Evolutionary conservation across 35 echinoderm and acorn worm genomes (phyloP).

Genomic region (Heliocidaris erythrogramma): DNA sequence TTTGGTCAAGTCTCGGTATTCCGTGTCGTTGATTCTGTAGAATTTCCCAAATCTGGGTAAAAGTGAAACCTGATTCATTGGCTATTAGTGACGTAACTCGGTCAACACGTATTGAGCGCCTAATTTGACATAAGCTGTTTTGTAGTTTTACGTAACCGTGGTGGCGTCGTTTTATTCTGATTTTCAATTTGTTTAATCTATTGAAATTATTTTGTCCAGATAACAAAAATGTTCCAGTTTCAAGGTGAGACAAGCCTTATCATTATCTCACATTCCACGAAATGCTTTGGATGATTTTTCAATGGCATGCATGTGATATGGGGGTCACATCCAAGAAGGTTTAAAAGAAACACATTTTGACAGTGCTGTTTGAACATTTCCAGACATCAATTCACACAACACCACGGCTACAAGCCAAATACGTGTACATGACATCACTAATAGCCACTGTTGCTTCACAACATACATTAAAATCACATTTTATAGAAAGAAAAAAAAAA

Average conservation of each 20-base stretch:
- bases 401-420: slow-evolving; percentile 24
- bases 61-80: slow-evolving; percentile 55
- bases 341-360: not conserved
- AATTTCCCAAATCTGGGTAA: slow-evolving; percentile 78
- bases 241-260: not conserved
- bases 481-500: not conserved
- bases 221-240: not conserved
- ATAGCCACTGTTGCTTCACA: not conserved
- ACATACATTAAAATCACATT: not conserved
- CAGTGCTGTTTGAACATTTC: not conserved
- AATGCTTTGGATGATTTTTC: not conserved
- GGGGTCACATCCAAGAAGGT: not conserved
- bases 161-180: not conserved
- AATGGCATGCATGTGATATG: not conserved
- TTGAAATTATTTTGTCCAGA: not conserved
- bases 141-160: slow-evolving; percentile 2
- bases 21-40: slow-evolving; percentile 81
- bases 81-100: slow-evolving; percentile 45
- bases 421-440: slow-evolving; percentile 37
- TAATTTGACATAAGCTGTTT: not conserved
- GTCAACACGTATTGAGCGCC: slow-evolving; percentile 28
- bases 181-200: not conserved
- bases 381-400: slow-evolving; percentile 4
- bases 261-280: not conserved
- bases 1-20: slow-evolving; percentile 89